Base-by-base conservation (phyloP, 1,140 invertebrate species). In the Ruditapes philippinarum region DNA sequence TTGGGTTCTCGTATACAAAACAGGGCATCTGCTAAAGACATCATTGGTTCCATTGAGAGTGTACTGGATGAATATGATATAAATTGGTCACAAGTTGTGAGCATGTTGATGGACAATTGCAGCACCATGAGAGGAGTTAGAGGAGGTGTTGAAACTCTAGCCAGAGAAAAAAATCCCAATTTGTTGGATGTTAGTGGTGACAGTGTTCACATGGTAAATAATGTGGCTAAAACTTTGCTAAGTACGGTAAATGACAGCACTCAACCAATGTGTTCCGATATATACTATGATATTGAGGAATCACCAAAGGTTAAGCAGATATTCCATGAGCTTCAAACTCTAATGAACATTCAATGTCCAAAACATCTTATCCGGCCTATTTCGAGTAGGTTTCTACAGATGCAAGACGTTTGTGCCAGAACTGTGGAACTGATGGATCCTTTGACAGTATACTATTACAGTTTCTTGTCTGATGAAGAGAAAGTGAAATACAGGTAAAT, bases 111-210 rank as follows among this genome's bases (percentile, higher is more conserved):
- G 81, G 81, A 83, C 81, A 83, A 84, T 45, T 83, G 79, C 42
- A 31, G 19, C n/a, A 84, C 88, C 28, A 84, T 89, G 88, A 42
- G 88, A 31, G 81, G 81, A 25, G 42, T 54, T n/a, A 60, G 49
- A 11, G 60, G 42, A 54, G 78, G 76, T 31, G 78, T 82, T 54
- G 79, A 89, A 25, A 49, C 74, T 51, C 38, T 51, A 28, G 81
- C 42, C n/a, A n/a, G 38, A 38, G 25, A 88, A 28, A 84, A 84
- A 60, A 89, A 89, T 73, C 65, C 78, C 14, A 11, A 65, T 49
- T 62, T 89, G 12, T 40, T 89, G 33, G 87, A 89, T 36, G 82
- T 89, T 38, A 81, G 87, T 73, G 87, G 76, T 19, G 87, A 89
- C 51, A 89, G 25, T n/a, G 54, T 89, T 1, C 85, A 88, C 38